Conservation (phyloP, 2,113 vertebrate genomes). For the Parus major region DNA sequence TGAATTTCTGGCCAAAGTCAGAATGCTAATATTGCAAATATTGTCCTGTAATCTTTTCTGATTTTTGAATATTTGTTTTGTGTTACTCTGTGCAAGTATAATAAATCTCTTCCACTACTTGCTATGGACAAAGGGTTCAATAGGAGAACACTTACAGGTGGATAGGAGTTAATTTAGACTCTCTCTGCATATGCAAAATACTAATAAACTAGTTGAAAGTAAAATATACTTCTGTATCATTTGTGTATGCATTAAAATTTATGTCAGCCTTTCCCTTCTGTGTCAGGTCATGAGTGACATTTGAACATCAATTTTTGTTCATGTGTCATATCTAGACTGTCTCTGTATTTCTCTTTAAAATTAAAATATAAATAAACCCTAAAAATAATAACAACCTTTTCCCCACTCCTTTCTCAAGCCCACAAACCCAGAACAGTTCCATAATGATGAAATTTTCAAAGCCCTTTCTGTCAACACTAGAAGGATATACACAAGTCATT, state of each 20-base stretch:
- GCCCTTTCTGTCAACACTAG: neutral
- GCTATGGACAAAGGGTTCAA: neutral
- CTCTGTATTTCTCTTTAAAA: conserved; percentile 4
- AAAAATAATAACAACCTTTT: neutral
- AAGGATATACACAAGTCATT: neutral
- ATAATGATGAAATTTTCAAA: neutral
- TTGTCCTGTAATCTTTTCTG: neutral
- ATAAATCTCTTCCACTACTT: neutral
- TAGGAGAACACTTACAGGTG: neutral
- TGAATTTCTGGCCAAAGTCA: neutral
- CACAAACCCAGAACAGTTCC: neutral
- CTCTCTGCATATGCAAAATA: neutral
- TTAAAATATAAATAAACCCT: too few relatives aligned
- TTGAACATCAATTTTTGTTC: conserved; percentile 38
- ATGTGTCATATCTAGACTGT: neutral
- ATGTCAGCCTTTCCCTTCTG: neutral
- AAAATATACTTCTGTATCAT: neutral
- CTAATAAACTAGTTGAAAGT: neutral
- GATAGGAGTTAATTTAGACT: neutral
- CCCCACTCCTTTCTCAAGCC: neutral
- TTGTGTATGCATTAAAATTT: neutral
- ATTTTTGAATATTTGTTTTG: neutral
- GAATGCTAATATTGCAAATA: neutral
- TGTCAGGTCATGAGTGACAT: conserved; percentile 29
- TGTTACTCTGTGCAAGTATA: neutral